Base-by-base conservation (phyloP, 2,888 invertebrate genomes). In the Polyommatus iphigenia region DNA sequence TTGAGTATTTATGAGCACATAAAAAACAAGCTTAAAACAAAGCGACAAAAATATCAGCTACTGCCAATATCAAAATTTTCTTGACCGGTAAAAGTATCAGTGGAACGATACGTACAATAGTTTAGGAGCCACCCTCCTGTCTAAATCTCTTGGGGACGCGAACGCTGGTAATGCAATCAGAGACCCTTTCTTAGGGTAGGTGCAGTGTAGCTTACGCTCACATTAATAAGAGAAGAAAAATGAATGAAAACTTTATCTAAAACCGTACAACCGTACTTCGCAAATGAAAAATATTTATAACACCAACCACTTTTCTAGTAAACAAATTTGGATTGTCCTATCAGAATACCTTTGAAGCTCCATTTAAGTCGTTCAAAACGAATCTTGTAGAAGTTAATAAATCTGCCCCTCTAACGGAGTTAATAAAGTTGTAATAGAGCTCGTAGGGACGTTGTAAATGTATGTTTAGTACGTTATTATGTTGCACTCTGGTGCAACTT, bases 401-500 rank as follows among this genome's bases (percentile, higher is more conserved):
- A 67, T 67, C 29, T 29, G 29, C 32, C 13, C 24, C 24, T 62
- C 13, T 62, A 59, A 7, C 20, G 10, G 62, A 67, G 67, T 29
- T 24, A 29, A 67, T 67, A 67, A 29, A 67, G 67, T 29, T 67
- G 67, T 67, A 67, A 29, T 67, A 18, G 29, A 62, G 62, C 62
- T 62, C n/a, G 24, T 62, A 13, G 20, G 59, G 59, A 7, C 20
- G 20, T n/a, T 18, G 72, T 18, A 73, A 73, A 46, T 73, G 73
- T 73, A 20, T 67, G 57, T 13, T 57, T 77, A 24, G 20, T 67
- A 18, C 32, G 15, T 76, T 78, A 72, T 72, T 41, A 76, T 72
- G 41, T 72, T 72, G 71, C 72, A 59, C 78, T 78, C 71, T 71
- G 75, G 57, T 20, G 77, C 76, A 72, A 78, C 41, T 76, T 72